Conservation (phyloP, 2,888 invertebrate species). For the Orchesellides sinensis region DNA sequence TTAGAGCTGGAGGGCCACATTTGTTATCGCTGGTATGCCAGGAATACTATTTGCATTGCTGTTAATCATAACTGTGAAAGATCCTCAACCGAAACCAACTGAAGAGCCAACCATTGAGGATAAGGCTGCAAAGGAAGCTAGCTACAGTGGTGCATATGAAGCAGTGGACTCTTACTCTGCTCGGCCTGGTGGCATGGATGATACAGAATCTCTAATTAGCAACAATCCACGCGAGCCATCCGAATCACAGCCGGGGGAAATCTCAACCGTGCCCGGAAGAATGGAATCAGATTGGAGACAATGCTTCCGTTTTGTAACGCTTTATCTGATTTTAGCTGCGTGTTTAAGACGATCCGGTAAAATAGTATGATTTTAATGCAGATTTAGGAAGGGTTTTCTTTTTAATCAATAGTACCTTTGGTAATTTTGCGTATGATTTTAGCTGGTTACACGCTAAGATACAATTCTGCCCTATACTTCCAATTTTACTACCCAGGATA, state of each 20-base stretch:
- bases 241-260: neutral
- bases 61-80: conserved; percentile 86
- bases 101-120: conserved; percentile 35
- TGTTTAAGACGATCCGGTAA: conserved; percentile 91
- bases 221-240: conserved; percentile 53
- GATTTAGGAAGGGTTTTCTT: no score
- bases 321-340: conserved; percentile 90
- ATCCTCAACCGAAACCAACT: conserved; percentile 83
- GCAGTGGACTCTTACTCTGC: conserved; percentile 50
- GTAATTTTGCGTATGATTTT: conserved; percentile 59
- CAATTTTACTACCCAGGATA: conserved; percentile 92
- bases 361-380: neutral
- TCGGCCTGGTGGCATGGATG: conserved; percentile 45
- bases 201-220: conserved; percentile 75
- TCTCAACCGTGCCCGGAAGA: neutral
- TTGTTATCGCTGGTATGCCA: conserved; percentile 87
- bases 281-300: conserved; percentile 86
- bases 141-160: conserved; percentile 61
- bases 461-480: conserved; percentile 93
- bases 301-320: conserved; percentile 86
- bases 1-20: conserved; percentile 90
- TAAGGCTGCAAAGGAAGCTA: conserved; percentile 39
- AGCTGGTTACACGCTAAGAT: conserved; percentile 94
- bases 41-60: conserved; percentile 85
- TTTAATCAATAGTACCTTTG: no score